These are phyloP conservation scores for Crotophaga sulcirostris DNA, from an alignment of 2,113 vertebrate species.

Conservation along the genomic window DNA sequence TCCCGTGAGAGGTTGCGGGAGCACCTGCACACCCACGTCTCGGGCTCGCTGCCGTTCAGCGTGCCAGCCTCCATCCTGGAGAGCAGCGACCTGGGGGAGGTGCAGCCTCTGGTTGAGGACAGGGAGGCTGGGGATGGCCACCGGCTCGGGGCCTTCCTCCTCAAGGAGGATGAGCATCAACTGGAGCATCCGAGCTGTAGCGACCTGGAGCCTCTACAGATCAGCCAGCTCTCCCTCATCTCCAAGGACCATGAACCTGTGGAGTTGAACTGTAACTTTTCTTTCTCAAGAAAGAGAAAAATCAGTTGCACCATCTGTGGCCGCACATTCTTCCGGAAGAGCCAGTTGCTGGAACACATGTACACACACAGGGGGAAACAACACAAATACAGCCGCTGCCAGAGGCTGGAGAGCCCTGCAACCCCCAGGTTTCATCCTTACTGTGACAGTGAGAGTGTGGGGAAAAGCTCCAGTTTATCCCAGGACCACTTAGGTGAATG, in stretches of 20 bases:
- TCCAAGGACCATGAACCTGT: constrained; percentile 83
- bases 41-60: constrained; percentile 78
- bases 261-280: constrained; percentile 85
- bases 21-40: constrained; percentile 89
- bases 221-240: constrained; percentile 84
- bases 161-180: constrained; percentile 67
- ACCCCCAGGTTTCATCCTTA: constrained; percentile 82
- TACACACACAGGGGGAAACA: constrained; percentile 89
- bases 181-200: constrained; percentile 72
- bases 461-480: constrained; percentile 73
- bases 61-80: constrained; percentile 82
- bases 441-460: constrained; percentile 69
- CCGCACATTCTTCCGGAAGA: constrained; percentile 87
- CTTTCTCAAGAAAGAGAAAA: constrained; percentile 90
- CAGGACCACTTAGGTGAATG: constrained; percentile 88
- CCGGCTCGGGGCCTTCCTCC: constrained; percentile 68
- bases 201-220: constrained; percentile 82
- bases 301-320: constrained; percentile 89
- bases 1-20: constrained; percentile 85
- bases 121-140: constrained; percentile 53
- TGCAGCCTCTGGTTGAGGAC: constrained; percentile 72
- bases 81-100: constrained; percentile 81
- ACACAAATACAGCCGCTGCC: constrained; percentile 83
- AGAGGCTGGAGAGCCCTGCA: constrained; percentile 78
- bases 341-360: constrained; percentile 94